These are phyloP conservation scores for Ptychadena robeensis DNA, from an alignment of 2,797 vertebrate species.

Conservation along the genomic window DNA sequence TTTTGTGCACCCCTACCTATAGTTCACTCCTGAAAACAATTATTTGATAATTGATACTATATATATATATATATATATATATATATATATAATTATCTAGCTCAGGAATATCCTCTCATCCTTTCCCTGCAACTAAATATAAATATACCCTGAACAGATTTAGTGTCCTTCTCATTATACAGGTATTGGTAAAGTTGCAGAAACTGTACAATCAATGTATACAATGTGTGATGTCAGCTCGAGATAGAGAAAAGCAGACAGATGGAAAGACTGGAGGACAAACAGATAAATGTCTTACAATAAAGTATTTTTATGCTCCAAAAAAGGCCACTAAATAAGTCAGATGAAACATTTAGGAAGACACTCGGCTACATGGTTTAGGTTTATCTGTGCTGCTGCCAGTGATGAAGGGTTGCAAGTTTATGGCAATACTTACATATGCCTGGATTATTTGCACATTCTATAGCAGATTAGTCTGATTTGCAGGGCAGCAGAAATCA, in stretches of 20 bases:
- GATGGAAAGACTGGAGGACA: not conserved
- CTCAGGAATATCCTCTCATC: no score
- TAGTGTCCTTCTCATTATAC: no score
- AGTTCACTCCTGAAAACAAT: no score
- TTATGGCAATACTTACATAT: slow-evolving; percentile 20
- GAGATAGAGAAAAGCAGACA: no score
- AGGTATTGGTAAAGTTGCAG: no score
- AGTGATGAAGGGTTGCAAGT: not conserved
- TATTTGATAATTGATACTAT: no score
- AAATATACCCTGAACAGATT: not conserved
- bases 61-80: no score
- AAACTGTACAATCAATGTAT: no score
- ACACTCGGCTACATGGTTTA: not conserved
- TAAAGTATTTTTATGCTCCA: not conserved
- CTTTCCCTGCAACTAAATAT: no score
- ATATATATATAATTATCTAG: no score
- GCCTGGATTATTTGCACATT: slow-evolving; percentile 24
- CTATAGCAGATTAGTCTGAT: slow-evolving; percentile 34
- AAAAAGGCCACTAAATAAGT: not conserved
- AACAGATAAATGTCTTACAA: not conserved
- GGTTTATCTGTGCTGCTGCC: not conserved
- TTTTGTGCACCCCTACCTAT: no score
- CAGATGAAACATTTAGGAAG: not conserved
- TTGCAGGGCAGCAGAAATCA: slow-evolving; percentile 2
- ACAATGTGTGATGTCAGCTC: no score